Conservation (phyloP, 2,113 vertebrate species). For the Nothoprocta pentlandii region DNA sequence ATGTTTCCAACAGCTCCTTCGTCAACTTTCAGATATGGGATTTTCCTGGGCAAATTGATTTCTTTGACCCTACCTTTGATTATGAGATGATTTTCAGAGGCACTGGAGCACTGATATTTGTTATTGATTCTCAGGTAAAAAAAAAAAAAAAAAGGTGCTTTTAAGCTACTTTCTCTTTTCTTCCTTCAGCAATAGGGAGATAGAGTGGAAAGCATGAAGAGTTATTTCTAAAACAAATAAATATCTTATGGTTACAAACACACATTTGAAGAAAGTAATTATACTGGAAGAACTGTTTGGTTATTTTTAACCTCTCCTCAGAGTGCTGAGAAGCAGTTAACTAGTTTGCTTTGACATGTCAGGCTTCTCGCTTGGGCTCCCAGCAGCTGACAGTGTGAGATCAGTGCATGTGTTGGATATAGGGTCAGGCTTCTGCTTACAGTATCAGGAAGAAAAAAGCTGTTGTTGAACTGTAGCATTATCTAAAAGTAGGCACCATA, state of each 20-base stretch:
- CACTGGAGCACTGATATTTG: slow-evolving; percentile 92
- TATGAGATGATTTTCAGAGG: slow-evolving; percentile 96
- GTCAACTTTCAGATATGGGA: slow-evolving; percentile 97
- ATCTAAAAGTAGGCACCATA: neutral
- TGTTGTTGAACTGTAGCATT: neutral
- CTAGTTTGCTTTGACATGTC: neutral
- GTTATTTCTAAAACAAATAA: neutral
- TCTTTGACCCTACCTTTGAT: slow-evolving; percentile 93
- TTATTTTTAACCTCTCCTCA: slow-evolving; percentile 27
- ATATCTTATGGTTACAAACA: neutral
- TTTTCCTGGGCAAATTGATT: slow-evolving; percentile 94
- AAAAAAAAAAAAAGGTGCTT: neutral
- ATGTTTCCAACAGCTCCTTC: slow-evolving; percentile 94
- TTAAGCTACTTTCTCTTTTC: neutral
- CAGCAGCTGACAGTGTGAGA: neutral
- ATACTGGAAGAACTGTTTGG: neutral
- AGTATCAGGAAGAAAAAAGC: neutral
- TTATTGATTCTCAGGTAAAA: slow-evolving; percentile 93
- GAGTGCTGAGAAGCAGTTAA: neutral
- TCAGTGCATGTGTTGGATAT: neutral
- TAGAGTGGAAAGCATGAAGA: neutral
- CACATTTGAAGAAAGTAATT: neutral
- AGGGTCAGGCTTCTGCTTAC: neutral
- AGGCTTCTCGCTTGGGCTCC: neutral
- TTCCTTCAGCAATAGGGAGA: neutral